A percentile compares a stretch with the other conserved stretches of the same genome.
Conservation (phyloP, 2,113 vertebrate genomes). For the Orycteropus afer region DNA sequence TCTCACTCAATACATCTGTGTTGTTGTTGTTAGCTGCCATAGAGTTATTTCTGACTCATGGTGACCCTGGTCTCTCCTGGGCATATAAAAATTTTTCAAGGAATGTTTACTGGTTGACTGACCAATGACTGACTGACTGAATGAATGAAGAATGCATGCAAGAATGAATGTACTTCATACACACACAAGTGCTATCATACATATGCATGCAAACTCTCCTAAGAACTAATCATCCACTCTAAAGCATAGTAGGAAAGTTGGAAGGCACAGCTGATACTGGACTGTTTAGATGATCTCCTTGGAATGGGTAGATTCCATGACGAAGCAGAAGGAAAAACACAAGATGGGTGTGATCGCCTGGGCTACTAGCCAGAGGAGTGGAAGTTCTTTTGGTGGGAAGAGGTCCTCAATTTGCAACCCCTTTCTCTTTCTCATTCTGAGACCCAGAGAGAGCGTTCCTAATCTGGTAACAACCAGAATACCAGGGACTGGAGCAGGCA, state of each 20-base stretch:
- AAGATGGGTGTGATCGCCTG: background rate
- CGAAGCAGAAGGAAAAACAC: background rate
- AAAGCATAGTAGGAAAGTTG: background rate
- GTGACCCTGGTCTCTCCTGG: background rate
- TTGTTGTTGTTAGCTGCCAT: background rate
- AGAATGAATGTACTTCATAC: background rate
- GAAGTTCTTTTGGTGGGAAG: background rate
- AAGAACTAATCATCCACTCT: background rate
- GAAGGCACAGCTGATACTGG: background rate
- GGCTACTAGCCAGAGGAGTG: accelerated
- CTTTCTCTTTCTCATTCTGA: background rate
- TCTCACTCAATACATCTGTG: background rate
- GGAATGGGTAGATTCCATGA: background rate
- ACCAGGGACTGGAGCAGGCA: background rate
- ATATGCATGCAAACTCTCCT: background rate
- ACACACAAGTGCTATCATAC: background rate
- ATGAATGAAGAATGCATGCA: background rate
- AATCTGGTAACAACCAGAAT: background rate
- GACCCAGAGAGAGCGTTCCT: background rate
- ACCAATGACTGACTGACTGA: background rate
- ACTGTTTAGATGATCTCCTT: background rate
- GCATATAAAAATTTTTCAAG: background rate
- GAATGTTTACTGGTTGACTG: background rate
- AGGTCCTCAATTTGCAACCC: background rate
- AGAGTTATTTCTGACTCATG: background rate